A percentile compares a stretch with the other conserved stretches of the same genome.
These are phyloP conservation scores for Orthosia incerta DNA, from an alignment of 2,888 invertebrate species.

Conservation along the genomic window DNA sequence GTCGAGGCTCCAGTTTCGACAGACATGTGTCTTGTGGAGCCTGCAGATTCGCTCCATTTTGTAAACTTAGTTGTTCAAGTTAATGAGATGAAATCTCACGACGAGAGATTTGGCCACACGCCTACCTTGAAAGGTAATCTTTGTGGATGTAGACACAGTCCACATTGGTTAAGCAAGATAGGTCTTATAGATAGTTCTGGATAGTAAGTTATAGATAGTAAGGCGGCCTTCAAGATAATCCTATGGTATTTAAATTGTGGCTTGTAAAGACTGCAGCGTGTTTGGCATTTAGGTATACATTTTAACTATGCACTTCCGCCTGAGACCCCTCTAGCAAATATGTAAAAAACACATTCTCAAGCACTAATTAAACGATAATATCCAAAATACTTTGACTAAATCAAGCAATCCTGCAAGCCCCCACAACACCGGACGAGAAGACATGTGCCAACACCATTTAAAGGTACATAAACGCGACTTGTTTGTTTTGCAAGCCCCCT, in stretches of 20 bases:
- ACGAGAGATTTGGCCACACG: constrained; percentile 4
- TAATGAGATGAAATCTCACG: constrained; percentile 35
- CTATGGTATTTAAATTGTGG: not conserved
- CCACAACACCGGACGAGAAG: constrained; percentile 68
- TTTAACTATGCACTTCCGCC: not conserved
- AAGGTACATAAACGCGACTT: constrained; percentile 73
- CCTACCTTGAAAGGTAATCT: not conserved
- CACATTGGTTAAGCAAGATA: not conserved
- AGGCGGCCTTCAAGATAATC: too few relatives aligned
- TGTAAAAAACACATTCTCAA: not conserved
- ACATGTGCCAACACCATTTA: constrained; percentile 82
- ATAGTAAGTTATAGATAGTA: too few relatives aligned
- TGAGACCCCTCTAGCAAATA: not conserved
- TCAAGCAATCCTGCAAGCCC: constrained; percentile 30
- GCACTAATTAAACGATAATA: constrained; percentile 32
- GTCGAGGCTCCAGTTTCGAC: constrained; percentile 76
- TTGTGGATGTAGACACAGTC: too few relatives aligned
- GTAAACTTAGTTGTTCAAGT: constrained; percentile 17
- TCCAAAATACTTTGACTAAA: constrained; percentile 33
- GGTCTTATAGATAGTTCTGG: not conserved
- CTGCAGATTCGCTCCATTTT: constrained; percentile 54
- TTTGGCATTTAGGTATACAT: not conserved
- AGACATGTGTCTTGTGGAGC: constrained; percentile 64
- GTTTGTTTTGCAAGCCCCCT: constrained; percentile 76
- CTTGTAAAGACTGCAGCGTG: not conserved